Percentiles rank a stretch among this genome's conserved stretches.
Evolutionary conservation across 92 coral and sea anemone genomes (phyloP).

Genomic region (Pocillopora meandrina): DNA sequence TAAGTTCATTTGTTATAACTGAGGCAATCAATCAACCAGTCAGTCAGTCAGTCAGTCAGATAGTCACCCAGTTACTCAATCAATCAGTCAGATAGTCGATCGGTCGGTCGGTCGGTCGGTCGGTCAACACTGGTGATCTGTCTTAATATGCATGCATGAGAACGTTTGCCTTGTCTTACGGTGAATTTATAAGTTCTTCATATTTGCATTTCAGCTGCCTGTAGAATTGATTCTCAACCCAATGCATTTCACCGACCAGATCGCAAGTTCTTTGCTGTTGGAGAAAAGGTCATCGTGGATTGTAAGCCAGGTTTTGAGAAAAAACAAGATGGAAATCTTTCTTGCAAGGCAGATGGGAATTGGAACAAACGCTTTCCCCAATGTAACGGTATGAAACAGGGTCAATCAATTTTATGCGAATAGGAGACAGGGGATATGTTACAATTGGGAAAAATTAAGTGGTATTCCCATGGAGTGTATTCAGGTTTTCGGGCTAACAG

Average conservation of each 20-base stretch:
- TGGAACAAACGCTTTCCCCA: slow-evolving; percentile 71
- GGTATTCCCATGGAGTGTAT: too few relatives aligned
- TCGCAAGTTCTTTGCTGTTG: slow-evolving; percentile 60
- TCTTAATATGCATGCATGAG: not conserved
- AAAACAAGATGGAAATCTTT: slow-evolving; percentile 61
- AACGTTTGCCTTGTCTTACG: not conserved
- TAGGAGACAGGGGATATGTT: too few relatives aligned
- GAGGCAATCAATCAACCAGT: not conserved
- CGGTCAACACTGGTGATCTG: too few relatives aligned
- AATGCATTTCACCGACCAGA: slow-evolving; percentile 47
- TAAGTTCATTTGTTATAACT: slow-evolving; percentile 40
- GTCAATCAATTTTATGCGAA: not conserved
- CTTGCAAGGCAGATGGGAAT: slow-evolving; percentile 57
- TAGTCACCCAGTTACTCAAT: not conserved
- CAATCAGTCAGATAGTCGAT: not conserved
- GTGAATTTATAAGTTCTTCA: slow-evolving; percentile 4
- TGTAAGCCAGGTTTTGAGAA: slow-evolving; percentile 69
- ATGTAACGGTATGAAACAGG: slow-evolving; percentile 56
- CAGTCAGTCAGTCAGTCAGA: not conserved
- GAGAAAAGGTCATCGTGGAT: slow-evolving; percentile 45
- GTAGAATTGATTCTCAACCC: slow-evolving; percentile 70
- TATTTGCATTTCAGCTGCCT: slow-evolving; percentile 63
- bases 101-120: too few relatives aligned
- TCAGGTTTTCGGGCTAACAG: too few relatives aligned
- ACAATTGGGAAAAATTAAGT: too few relatives aligned